phyloP scores from a whole-genome alignment of 30 jellyfish, hydroid and myxozoan species.

The Chironex yamaguchii region DNA sequence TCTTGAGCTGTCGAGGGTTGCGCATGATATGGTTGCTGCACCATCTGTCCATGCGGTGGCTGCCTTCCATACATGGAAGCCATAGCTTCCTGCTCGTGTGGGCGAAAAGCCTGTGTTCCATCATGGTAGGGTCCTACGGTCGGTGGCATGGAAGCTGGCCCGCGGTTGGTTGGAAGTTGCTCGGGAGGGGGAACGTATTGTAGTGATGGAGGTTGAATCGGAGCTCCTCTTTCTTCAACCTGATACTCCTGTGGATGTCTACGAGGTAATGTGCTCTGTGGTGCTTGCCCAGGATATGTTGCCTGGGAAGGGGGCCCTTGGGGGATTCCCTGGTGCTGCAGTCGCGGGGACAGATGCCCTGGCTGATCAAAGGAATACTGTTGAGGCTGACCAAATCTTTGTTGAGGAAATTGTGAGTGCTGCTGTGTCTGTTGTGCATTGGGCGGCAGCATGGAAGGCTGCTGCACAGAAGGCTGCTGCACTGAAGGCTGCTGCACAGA shows the following conservation, averaged over 20 bases:
- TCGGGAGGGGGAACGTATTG: conserved; percentile 36
- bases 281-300: conserved; percentile 44
- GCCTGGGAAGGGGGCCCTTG: conserved; percentile 2
- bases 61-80: conserved; percentile 22
- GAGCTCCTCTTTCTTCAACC: background rate
- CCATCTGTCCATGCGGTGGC: conserved; percentile 53
- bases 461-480: conserved; percentile 22
- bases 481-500: conserved; percentile 12
- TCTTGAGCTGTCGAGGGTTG: background rate
- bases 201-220: conserved; percentile 42
- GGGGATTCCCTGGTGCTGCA: conserved; percentile 16
- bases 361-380: conserved; percentile 26
- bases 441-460: too few species aligned
- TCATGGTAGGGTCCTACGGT: conserved; percentile 33
- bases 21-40: conserved; percentile 2
- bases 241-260: conserved; percentile 18
- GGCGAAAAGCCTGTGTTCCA: conserved; percentile 25
- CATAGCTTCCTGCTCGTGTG: conserved; percentile 1
- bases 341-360: conserved; percentile 36
- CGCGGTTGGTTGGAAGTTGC: background rate
- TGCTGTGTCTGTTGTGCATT: conserved; percentile 8
- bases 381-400: conserved; percentile 19
- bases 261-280: conserved; percentile 38
- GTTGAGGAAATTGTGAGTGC: conserved; percentile 36
- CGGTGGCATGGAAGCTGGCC: conserved; percentile 80